Evolutionary conservation across 2,113 vertebrate species (phyloP).

Genomic region (Oxyruncus cristatus): DNA sequence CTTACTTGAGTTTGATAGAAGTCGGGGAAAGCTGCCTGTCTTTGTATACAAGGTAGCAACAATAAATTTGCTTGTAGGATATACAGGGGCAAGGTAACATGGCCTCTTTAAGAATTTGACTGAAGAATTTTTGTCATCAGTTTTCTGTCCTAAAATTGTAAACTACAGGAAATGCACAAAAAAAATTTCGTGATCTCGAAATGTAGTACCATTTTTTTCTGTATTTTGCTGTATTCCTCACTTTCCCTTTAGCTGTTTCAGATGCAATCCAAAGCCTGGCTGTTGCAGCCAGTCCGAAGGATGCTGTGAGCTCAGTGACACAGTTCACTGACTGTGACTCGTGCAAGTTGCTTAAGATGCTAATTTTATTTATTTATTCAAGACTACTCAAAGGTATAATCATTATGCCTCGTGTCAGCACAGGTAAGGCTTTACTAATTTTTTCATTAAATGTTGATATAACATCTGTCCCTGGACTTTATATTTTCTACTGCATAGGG

Average conservation of each 20-base stretch:
- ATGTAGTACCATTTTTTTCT: background rate
- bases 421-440: background rate
- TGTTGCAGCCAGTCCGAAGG: background rate
- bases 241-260: too few relatives aligned
- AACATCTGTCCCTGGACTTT: background rate
- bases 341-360: background rate
- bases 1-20: background rate
- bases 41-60: background rate
- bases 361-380: background rate
- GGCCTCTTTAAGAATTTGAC: background rate
- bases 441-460: background rate
- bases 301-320: background rate
- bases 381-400: background rate
- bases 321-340: background rate
- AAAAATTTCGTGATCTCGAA: background rate
- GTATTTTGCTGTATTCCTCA: background rate
- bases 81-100: fast-evolving
- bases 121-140: background rate
- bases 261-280: background rate
- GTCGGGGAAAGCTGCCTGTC: background rate
- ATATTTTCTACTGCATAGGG: background rate
- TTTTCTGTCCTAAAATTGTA: background rate
- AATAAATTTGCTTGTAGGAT: background rate
- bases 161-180: background rate
- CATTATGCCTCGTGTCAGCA: background rate